Evolutionary conservation across 2,113 vertebrate genomes (phyloP), one percentile per base, ranked within the genome.

Genomic region (Corapipo altera): DNA sequence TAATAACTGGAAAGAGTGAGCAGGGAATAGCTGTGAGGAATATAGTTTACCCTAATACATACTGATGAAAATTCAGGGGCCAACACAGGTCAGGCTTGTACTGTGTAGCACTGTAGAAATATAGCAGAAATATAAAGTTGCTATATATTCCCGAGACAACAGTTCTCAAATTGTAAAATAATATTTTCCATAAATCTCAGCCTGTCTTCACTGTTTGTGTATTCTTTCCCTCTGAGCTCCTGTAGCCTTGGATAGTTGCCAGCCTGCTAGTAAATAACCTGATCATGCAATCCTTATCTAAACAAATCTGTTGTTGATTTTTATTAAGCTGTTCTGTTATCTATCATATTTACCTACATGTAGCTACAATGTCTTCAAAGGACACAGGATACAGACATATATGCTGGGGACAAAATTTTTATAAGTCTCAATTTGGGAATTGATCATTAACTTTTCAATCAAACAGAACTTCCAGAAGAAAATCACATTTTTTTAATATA

Each of bases 231-330:
- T 76, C 33, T 35, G 44, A 81, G 65, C 39, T 84, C 33, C 32
- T 33, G 27, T 91, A 89, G 65, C 32, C 37, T 88, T 85, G 86
- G 62, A 73, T 55, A 65, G 13, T 75, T 94, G 35, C 54, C 87
- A 94, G 28, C 6, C 28, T 89, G 32, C 23, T 39, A 61, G 66
- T 62, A 75, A 96, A 95, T 78, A 87, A 82, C n/a, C 32, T 88
- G 81, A 85, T 88, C 57, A 24, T 62, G n/a, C 11, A 61, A n/a
- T 62, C 77, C 46, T 89, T 93, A 79, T 69, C 85, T 71, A 96
- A 92, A 89, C 32, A 96, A 87, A 89, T 87, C 44, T 72, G 33
- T 55, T 94, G 70, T 62, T 82, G 70, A 48, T 69, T 89, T 94
- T 82, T 76, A 65, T 93, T 89, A 88, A 88, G 54, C 21, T 80